phyloP scores from a whole-genome alignment of 64 coral and sea anemone species.

The Stichodactyla helianthus region DNA sequence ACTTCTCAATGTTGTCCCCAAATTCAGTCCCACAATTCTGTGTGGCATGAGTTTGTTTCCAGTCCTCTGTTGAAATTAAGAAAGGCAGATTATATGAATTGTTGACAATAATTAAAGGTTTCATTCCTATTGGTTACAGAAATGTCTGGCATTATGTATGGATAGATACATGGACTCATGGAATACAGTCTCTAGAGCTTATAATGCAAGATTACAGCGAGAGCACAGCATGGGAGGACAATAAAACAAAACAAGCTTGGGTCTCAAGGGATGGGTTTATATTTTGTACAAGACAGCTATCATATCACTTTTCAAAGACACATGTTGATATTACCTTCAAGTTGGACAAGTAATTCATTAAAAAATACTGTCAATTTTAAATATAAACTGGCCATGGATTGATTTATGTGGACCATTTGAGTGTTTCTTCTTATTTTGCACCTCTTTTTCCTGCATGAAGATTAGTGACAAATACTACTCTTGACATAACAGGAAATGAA shows the following conservation, averaged over 20 bases:
- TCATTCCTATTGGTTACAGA: conserved; percentile 44
- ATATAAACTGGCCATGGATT: too few species aligned
- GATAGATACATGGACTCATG: conserved; percentile 97
- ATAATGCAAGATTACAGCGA: conserved; percentile 62
- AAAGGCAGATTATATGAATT: neutral
- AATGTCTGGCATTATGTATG: conserved; percentile 96
- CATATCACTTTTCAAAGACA: neutral
- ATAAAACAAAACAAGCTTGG: neutral
- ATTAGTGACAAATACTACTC: too few species aligned
- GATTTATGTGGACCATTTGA: too few species aligned
- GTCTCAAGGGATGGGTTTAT: neutral
- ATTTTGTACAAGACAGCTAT: neutral
- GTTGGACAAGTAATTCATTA: too few species aligned
- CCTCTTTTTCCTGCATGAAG: too few species aligned
- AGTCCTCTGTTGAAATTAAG: neutral
- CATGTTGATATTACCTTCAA: neutral
- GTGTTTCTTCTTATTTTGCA: too few species aligned
- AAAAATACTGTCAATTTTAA: too few species aligned
- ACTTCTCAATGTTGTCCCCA: too few species aligned
- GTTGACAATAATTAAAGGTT: too few species aligned
- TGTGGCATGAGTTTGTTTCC: too few species aligned
- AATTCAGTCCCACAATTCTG: too few species aligned
- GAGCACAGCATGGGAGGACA: conserved; percentile 46
- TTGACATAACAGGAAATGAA: too few species aligned
- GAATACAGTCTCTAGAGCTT: conserved; percentile 85